A percentile compares a stretch with the other conserved stretches of the same genome.
Evolutionary conservation across 2,113 vertebrate genomes (phyloP).

Genomic region (Tachycineta bicolor): DNA sequence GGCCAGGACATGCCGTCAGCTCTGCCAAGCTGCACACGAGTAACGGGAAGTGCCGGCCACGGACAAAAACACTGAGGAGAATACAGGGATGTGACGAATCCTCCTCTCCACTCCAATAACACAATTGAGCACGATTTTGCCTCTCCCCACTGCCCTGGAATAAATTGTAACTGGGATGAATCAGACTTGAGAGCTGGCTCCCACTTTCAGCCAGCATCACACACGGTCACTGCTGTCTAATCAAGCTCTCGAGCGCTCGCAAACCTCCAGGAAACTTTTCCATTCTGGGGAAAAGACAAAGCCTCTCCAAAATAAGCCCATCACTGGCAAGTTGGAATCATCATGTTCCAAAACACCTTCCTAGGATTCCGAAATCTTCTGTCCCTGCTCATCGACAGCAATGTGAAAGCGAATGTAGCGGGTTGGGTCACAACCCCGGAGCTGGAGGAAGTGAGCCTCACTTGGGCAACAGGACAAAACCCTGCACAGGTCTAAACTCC

Average conservation of each 20-base stretch:
- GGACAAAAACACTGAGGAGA: background rate
- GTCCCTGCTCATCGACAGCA: background rate
- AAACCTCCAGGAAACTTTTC: background rate
- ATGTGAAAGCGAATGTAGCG: background rate
- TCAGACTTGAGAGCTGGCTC: background rate
- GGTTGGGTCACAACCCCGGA: background rate
- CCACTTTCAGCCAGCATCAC: background rate
- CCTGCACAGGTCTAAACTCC: background rate
- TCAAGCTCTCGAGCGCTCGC: background rate
- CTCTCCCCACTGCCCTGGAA: background rate
- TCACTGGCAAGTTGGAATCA: background rate
- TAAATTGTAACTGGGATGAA: background rate
- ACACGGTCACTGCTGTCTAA: background rate
- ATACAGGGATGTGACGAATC: conserved; percentile 1
- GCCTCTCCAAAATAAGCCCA: background rate
- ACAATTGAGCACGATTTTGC: background rate
- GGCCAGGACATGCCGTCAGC: background rate
- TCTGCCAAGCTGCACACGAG: background rate
- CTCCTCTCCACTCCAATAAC: background rate
- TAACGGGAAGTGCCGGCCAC: background rate
- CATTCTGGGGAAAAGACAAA: background rate
- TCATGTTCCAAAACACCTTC: background rate
- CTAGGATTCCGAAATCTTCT: background rate
- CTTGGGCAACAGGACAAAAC: background rate
- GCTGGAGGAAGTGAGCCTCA: background rate